Conservation (phyloP, 2,113 vertebrate species). For the Amia ocellicauda region DNA sequence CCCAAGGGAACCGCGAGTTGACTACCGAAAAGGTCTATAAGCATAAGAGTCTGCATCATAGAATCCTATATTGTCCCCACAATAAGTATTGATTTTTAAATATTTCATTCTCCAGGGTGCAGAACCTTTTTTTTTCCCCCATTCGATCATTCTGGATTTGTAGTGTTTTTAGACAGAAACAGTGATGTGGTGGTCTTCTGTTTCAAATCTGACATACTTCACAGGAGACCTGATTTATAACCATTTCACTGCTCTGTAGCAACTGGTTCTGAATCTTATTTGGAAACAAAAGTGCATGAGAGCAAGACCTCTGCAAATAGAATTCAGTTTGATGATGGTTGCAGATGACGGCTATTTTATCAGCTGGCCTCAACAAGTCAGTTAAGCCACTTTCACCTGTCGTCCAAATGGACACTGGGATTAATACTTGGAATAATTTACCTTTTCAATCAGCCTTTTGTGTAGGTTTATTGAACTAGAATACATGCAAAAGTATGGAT, state of each 20-base stretch:
- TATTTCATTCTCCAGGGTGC: neutral
- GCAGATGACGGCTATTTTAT: neutral
- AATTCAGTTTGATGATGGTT: neutral
- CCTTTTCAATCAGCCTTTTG: no score
- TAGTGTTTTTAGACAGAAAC: neutral
- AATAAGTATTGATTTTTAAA: neutral
- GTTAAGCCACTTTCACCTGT: neutral
- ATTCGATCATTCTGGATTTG: neutral
- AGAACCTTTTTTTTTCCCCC: neutral
- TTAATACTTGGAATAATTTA: neutral
- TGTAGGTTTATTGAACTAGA: no score
- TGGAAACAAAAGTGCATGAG: neutral
- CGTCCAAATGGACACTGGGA: neutral
- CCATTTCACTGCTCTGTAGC: neutral
- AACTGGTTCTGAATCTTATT: neutral
- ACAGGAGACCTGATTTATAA: neutral
- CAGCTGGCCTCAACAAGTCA: neutral
- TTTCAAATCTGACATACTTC: neutral
- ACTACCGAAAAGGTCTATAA: neutral
- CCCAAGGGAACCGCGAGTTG: neutral
- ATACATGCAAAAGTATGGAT: no score
- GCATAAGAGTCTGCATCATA: neutral
- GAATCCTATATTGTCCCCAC: neutral
- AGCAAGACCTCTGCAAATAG: neutral
- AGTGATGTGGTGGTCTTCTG: neutral